Conservation (phyloP, 2,888 invertebrate genomes). For the Limnephilus marmoratus region DNA sequence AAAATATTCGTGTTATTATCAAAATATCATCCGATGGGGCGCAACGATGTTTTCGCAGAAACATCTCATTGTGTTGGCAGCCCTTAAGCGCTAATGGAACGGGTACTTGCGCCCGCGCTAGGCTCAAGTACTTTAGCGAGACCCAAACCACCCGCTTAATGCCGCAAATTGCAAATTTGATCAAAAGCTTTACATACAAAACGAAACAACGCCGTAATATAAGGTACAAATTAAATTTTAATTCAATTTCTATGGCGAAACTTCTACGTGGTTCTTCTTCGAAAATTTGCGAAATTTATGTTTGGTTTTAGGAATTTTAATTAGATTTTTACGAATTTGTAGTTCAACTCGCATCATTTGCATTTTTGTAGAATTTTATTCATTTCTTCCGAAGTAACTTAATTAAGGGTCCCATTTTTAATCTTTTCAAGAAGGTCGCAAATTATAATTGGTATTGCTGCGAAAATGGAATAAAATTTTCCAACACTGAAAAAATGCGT, state of each 20-base stretch:
- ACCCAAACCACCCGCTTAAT: slow-evolving; percentile 16
- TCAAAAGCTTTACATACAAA: slow-evolving; percentile 45
- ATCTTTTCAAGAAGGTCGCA: neutral
- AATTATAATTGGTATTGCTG: neutral
- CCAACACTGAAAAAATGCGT: neutral
- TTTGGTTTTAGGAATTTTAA: neutral
- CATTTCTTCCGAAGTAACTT: neutral
- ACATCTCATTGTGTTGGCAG: neutral
- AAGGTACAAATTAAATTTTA: slow-evolving; percentile 20
- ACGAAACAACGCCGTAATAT: neutral
- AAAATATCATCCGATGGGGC: neutral
- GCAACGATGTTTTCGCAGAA: neutral
- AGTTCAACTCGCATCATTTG: neutral
- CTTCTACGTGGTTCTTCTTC: neutral
- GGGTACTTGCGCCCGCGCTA: slow-evolving; percentile 2
- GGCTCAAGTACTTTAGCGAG: neutral
- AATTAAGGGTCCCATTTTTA: neutral
- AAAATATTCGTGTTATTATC: too few relatives aligned
- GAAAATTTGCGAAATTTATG: neutral
- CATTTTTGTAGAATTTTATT: neutral
- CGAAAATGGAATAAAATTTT: neutral
- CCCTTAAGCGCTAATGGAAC: neutral
- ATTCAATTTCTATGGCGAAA: slow-evolving; percentile 2
- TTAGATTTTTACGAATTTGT: neutral
- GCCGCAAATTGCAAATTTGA: slow-evolving; percentile 40